A percentile compares a stretch with the other conserved stretches of the same genome.
These are phyloP conservation scores for Porites cylindrica DNA, from an alignment of 92 coral and sea anemone species.

Conservation along the genomic window DNA sequence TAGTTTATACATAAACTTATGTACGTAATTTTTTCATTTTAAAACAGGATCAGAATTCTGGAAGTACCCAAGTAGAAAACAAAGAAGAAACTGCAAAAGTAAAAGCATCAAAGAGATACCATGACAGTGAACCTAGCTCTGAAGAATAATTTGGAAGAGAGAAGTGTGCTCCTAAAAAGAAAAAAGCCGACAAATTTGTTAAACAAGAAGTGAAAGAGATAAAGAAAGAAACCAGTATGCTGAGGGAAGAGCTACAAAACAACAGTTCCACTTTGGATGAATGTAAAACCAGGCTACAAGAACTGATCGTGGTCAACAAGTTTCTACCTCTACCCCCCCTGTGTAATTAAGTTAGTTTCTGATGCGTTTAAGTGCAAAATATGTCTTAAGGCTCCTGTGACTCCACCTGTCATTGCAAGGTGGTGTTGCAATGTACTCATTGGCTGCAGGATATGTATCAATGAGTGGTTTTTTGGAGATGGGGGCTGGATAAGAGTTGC, in stretches of 20 bases:
- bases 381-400: slow-evolving; percentile 42
- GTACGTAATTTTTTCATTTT: no score
- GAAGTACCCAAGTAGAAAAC: no score
- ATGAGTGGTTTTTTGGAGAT: slow-evolving; percentile 48
- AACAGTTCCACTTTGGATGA: slow-evolving; percentile 17
- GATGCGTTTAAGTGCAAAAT: slow-evolving; percentile 60
- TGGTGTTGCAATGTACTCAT: slow-evolving; percentile 47
- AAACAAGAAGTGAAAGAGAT: slow-evolving; percentile 1
- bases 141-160: background rate
- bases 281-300: slow-evolving; percentile 20
- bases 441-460: slow-evolving; percentile 41
- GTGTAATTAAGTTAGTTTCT: slow-evolving; percentile 31
- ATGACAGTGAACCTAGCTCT: background rate
- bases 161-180: slow-evolving; percentile 2
- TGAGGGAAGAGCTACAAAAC: background rate
- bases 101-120: background rate
- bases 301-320: slow-evolving; percentile 28
- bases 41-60: no score
- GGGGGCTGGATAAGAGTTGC: slow-evolving; percentile 46
- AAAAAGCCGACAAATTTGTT: background rate
- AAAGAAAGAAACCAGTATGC: background rate
- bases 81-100: slow-evolving; percentile 15
- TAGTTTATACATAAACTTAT: no score
- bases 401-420: slow-evolving; percentile 44
- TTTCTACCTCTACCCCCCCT: slow-evolving; percentile 25